A percentile compares a stretch with the other conserved stretches of the same genome.
phyloP scores from a whole-genome alignment of 2,888 invertebrate species.

The Stenoptilia bipunctidactyla region DNA sequence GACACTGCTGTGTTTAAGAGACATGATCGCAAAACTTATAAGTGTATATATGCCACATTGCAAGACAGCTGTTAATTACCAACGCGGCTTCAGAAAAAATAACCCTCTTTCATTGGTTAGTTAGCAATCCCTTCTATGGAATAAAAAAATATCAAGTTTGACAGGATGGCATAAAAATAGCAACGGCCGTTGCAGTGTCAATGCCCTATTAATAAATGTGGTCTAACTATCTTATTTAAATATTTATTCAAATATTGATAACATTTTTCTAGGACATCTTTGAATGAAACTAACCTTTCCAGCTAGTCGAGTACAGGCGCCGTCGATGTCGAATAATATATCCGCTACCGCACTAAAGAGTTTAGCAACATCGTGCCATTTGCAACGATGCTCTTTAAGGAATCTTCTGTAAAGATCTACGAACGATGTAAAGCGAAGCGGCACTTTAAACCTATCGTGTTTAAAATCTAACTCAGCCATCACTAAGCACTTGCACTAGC shows the following conservation, averaged over 20 bases:
- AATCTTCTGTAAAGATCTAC: slow-evolving; percentile 58
- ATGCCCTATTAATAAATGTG: neutral
- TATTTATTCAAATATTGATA: no score
- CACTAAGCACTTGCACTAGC: slow-evolving; percentile 18
- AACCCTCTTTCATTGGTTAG: slow-evolving; percentile 22
- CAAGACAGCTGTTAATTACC: slow-evolving; percentile 9
- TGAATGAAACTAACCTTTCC: slow-evolving; percentile 53
- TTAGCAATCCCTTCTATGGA: slow-evolving; percentile 6
- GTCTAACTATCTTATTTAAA: no score
- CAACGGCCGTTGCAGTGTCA: neutral
- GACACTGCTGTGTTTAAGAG: no score
- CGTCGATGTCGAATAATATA: slow-evolving; percentile 59
- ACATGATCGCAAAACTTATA: no score
- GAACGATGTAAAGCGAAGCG: slow-evolving; percentile 47
- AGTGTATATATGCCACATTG: no score
- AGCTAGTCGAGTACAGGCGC: slow-evolving; percentile 44
- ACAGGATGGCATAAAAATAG: neutral
- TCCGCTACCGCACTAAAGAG: slow-evolving; percentile 53
- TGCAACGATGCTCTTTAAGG: slow-evolving; percentile 61
- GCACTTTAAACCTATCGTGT: slow-evolving; percentile 34
- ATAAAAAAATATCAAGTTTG: neutral
- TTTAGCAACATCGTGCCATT: slow-evolving; percentile 63
- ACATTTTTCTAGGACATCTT: neutral
- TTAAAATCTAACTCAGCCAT: slow-evolving; percentile 51
- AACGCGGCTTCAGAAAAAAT: slow-evolving; percentile 35